A percentile compares a stretch with the other conserved stretches of the same genome.
These are phyloP conservation scores for Columbina picui DNA, from an alignment of 2,113 vertebrate genomes.

Conservation along the genomic window DNA sequence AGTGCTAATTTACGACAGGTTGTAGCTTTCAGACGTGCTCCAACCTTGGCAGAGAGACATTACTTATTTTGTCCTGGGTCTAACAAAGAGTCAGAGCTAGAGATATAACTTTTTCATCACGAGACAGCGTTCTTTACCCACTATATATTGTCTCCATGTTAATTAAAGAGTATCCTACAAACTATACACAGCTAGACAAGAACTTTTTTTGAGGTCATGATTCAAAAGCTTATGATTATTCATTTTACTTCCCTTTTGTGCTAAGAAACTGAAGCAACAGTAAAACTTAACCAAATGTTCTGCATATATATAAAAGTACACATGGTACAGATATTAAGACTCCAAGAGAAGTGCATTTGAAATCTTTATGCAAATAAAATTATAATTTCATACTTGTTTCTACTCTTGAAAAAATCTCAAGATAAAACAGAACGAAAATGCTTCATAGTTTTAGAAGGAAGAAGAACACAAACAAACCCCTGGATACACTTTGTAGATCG, in stretches of 20 bases:
- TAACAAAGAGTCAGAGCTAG: neutral
- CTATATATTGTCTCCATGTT: neutral
- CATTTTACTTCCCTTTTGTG: slow-evolving; percentile 5
- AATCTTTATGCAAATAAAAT: slow-evolving; percentile 40
- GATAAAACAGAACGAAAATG: neutral
- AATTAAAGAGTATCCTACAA: slow-evolving; percentile 20
- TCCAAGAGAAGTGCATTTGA: neutral
- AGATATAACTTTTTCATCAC: neutral
- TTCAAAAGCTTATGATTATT: slow-evolving; percentile 14
- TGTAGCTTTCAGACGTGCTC: neutral
- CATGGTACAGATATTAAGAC: neutral
- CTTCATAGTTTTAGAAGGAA: neutral
- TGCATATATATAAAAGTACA: slow-evolving; percentile 4
- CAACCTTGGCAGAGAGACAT: neutral
- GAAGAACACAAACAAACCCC: neutral
- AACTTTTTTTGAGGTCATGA: neutral
- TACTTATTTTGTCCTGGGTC: neutral
- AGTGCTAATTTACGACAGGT: neutral
- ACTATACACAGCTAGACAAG: neutral
- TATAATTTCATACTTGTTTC: neutral
- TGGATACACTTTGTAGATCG: neutral
- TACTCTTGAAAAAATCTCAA: neutral
- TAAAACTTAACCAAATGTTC: neutral
- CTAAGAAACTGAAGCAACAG: neutral
- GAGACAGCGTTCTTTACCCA: neutral